Base-by-base conservation (phyloP, 2,113 vertebrate species). In the Ptilorrhoa leucosticta region DNA sequence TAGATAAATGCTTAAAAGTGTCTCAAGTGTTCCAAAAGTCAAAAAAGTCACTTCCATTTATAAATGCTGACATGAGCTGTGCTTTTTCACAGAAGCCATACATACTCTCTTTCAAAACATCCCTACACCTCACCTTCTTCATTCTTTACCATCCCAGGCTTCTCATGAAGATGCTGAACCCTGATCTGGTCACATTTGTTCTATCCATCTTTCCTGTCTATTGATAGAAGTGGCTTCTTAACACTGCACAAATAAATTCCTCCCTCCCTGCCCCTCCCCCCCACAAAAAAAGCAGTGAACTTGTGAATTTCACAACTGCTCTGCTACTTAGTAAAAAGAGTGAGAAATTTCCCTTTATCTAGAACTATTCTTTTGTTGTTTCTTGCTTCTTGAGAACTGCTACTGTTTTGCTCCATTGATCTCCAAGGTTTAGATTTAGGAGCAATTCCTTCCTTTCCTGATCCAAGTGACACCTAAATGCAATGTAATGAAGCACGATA, bases 181-280 rank as follows among this genome's bases (percentile, higher is more conserved):
- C 18, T 65, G 19, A 76, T 31, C 18, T 79, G 56, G 15, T 64
- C 30, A 4, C 15, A 28, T 81, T 75, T 68, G 33, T 85, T 70
- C 44, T 89, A 64, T 15, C 7, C 16, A 13, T 54, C 35, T 64
- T 87, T 64, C 35, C 31, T 51, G 15, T 19, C 17, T 11, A 10
- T 39, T 87, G 27, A 40, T 11, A 68, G 33, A 6, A 56, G 8
- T n/a, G 35, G 8, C 16, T 58, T 73, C 22, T 53, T 78, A 66
- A 70, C 39, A 63, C 12, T 37, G 7, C 10, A 26, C 0, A 0
- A 15, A 10, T n/a, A 72, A 83, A 64, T 1, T 58, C 21, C 9
- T 39, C 11, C 12, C 6, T 45, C 21, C 28, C n/a, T n/a, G n/a
- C n/a, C n/a, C n/a, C n/a, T n/a, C n/a, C 6, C 3, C 44, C 6